Evolutionary conservation across 2,113 vertebrate genomes (phyloP).

Genomic region (Mormoops blainvillei): DNA sequence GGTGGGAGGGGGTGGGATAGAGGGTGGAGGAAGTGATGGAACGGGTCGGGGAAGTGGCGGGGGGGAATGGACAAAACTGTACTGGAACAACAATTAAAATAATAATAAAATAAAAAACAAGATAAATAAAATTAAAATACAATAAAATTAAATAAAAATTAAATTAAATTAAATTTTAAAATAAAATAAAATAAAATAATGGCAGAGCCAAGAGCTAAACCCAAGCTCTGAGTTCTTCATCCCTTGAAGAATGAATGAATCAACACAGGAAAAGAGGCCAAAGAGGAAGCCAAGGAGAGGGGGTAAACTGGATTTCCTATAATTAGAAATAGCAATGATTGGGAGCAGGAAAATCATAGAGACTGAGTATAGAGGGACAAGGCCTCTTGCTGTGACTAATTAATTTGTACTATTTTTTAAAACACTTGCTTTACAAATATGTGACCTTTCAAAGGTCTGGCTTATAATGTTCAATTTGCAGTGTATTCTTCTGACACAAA

Average conservation of each 20-base stretch:
- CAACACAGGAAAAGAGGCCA: background rate
- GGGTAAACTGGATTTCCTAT: background rate
- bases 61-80: too few relatives aligned
- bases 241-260: background rate
- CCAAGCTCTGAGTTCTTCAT: background rate
- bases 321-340: background rate
- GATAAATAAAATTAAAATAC: too few relatives aligned
- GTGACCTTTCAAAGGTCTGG: background rate
- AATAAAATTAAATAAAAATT: too few relatives aligned
- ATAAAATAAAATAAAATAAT: too few relatives aligned
- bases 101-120: too few relatives aligned
- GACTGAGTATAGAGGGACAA: background rate
- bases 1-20: too few relatives aligned
- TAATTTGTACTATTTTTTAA: background rate
- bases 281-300: background rate
- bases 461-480: background rate
- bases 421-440: background rate
- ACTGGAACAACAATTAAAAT: too few relatives aligned
- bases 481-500: background rate
- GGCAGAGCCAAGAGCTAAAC: background rate
- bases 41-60: too few relatives aligned
- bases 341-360: background rate
- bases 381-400: rapidly evolving
- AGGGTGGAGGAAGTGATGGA: too few relatives aligned
- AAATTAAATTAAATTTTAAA: too few relatives aligned